phyloP scores from a whole-genome alignment of 2,113 vertebrate species.

The Tapirus terrestris region DNA sequence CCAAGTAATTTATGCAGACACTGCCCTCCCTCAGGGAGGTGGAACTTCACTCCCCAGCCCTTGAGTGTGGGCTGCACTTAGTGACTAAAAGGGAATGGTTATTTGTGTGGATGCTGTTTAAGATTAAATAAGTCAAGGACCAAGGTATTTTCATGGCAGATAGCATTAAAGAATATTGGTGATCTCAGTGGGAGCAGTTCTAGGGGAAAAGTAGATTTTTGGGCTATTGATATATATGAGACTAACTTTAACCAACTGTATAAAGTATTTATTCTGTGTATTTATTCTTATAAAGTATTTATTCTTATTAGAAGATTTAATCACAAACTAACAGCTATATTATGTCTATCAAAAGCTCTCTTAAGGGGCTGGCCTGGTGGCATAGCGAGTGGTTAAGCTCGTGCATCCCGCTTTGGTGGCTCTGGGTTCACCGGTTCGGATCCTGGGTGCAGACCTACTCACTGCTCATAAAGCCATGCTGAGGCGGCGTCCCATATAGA shows the following conservation, averaged over 20 bases:
- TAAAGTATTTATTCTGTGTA: constrained; percentile 17
- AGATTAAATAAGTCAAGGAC: not conserved
- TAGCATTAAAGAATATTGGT: not conserved
- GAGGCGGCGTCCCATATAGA: no score
- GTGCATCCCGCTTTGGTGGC: no score
- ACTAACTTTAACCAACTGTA: constrained; percentile 8
- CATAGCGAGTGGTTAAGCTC: no score
- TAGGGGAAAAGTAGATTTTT: not conserved
- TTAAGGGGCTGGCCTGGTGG: not conserved
- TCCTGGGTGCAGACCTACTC: no score
- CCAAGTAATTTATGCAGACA: not conserved
- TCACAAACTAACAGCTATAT: constrained; percentile 57
- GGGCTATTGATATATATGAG: not conserved
- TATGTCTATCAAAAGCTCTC: constrained; percentile 49
- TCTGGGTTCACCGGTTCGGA: no score
- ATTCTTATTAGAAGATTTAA: constrained; percentile 45
- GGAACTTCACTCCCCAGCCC: not conserved
- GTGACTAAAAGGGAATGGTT: constrained; percentile 11
- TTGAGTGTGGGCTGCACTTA: not conserved
- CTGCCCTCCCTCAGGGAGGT: not conserved
- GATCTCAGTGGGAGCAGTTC: not conserved
- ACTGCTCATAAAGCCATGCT: no score
- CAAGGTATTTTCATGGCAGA: not conserved
- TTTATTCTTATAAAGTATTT: no score
- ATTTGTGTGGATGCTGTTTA: constrained; percentile 33